Evolutionary conservation across 2,113 vertebrate species (phyloP).

Genomic region (Syrmaticus mikado): DNA sequence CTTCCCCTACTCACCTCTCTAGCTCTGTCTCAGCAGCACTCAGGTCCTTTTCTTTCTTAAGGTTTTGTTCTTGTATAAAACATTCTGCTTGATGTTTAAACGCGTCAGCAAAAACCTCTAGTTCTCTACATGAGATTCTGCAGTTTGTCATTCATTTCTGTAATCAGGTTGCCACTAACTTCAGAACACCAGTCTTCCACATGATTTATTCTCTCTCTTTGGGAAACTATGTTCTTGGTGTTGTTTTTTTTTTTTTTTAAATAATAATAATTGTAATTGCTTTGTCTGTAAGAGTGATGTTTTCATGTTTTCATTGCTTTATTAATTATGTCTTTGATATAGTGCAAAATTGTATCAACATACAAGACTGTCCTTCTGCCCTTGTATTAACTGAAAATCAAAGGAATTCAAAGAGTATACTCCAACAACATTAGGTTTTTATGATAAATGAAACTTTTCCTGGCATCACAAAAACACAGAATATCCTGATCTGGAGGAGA

Average conservation of each 20-base stretch:
- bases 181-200: not conserved
- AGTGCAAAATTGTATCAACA: not conserved
- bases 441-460: not conserved
- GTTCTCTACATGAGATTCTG: not conserved
- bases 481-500: not conserved
- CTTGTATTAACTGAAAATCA: not conserved
- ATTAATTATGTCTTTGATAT: not conserved
- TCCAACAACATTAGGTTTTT: not conserved
- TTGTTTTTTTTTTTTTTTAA: not conserved
- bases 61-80: not conserved
- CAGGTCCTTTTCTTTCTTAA: not conserved
- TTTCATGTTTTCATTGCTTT: fast-evolving
- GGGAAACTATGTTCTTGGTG: not conserved
- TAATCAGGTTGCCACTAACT: not conserved
- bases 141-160: not conserved
- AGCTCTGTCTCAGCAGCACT: not conserved
- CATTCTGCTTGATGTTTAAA: not conserved
- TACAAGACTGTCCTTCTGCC: not conserved
- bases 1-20: not conserved
- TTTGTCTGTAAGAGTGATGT: not conserved
- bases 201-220: not conserved
- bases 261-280: not conserved
- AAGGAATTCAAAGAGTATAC: not conserved
- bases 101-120: not conserved
- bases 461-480: not conserved